Evolutionary conservation across 2,113 vertebrate species (phyloP), one percentile per base, ranked within the genome.

Genomic region (Dissostichus mawsoni): DNA sequence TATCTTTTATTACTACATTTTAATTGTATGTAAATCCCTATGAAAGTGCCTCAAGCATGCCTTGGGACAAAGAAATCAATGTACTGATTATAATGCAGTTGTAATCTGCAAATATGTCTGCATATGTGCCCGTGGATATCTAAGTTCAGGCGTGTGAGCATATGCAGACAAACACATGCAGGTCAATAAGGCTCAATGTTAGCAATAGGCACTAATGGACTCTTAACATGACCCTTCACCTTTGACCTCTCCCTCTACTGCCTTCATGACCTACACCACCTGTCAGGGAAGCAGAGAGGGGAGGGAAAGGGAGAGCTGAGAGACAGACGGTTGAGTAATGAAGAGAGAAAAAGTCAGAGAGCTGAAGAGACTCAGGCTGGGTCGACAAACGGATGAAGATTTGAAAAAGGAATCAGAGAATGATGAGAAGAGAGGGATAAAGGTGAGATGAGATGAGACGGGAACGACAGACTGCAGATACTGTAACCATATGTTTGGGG

Each of bases 131-230:
- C 25, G 20, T 59, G 25, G 52, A 55, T 61, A 53, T 76, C 8
- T 8, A n/a, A n/a, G 14, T 5, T 20, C 0, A 3, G 10, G 48
- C 44, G 11, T 41, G 53, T 70, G 77, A 78, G 67, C 81, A 90
- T 62, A 83, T 83, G 87, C 70, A 58, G 56, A 50, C 68, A 71
- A 75, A 76, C 68, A 76, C 41, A 81, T 11, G 4, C 82, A 84
- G 87, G 81, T 93, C 92, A 89, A 90, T 90, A 88, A 67, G 59
- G 81, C 68, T 89, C 82, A 69, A 76, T 74, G 81, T 73, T 79
- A 73, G 84, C 4, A 52, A 63, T 33, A 47, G 47, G 17, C 82
- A 74, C 81, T 93, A 94, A 94, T 92, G 93, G 86, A 89, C 90
- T 90, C 70, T 65, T 67, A 75, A 67, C 59, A 69, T 90, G 90